phyloP scores from a whole-genome alignment of 2,797 vertebrate genomes.

The Pseudochirops corinnae region DNA sequence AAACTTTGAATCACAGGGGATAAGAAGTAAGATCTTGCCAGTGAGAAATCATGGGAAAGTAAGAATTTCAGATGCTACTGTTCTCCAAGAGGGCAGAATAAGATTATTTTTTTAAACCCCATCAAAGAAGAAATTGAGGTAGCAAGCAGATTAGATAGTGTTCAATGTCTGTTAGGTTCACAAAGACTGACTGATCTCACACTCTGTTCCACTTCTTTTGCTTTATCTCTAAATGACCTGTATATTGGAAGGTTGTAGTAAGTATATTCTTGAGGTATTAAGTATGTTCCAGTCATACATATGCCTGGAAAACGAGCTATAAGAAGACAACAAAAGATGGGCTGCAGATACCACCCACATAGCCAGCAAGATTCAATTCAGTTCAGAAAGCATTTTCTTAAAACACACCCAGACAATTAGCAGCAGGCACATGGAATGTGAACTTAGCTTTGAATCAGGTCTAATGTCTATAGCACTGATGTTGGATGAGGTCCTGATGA shows the following conservation, averaged over 20 bases:
- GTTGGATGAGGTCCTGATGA: neutral
- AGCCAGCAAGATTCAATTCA: neutral
- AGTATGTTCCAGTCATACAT: neutral
- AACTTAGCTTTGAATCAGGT: neutral
- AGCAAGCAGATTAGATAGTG: no score
- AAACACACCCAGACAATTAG: neutral
- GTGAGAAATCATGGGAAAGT: no score
- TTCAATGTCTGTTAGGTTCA: no score
- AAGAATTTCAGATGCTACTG: no score
- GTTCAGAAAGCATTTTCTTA: neutral
- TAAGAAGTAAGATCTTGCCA: no score
- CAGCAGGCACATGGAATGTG: neutral
- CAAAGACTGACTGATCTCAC: no score
- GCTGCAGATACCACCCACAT: neutral
- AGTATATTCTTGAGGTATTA: neutral
- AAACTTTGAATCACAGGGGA: neutral
- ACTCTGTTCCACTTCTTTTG: no score
- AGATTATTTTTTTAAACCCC: no score
- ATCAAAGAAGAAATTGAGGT: no score
- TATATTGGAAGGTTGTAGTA: neutral
- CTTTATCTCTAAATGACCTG: neutral
- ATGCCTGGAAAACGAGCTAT: neutral
- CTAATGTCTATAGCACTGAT: neutral
- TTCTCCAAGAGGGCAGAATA: no score
- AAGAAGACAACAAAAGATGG: neutral